Evolutionary conservation across 2,113 vertebrate genomes (phyloP).

Genomic region (Phyllopteryx taeniolatus): DNA sequence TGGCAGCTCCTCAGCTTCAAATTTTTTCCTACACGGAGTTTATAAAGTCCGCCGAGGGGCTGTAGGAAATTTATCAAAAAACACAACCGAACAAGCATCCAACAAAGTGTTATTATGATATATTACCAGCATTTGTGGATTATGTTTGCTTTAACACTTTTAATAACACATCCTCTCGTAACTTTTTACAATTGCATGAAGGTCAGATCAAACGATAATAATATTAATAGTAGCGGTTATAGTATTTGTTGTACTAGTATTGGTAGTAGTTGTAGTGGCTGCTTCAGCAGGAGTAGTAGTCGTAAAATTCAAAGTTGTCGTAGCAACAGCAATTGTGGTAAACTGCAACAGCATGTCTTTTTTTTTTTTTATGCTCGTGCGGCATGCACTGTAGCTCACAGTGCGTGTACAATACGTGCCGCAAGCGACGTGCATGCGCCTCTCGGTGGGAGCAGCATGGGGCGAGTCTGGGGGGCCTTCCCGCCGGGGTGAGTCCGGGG

Average conservation of each 20-base stretch:
- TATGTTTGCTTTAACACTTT: not conserved
- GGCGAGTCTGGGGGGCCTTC: conserved; percentile 57
- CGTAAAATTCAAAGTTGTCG: not conserved
- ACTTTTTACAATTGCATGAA: not conserved
- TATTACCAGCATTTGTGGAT: not conserved
- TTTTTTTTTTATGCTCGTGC: too few species aligned
- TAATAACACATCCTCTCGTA: not conserved
- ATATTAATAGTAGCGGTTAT: not conserved
- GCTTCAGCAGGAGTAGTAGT: not conserved
- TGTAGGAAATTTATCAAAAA: not conserved
- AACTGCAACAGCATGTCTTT: too few species aligned
- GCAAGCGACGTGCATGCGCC: too few species aligned
- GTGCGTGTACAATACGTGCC: too few species aligned
- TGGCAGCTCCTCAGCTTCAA: conserved; percentile 30
- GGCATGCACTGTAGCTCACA: too few species aligned
- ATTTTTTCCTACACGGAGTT: not conserved
- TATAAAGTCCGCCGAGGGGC: not conserved
- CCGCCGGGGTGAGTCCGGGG: conserved; percentile 62
- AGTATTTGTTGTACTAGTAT: not conserved
- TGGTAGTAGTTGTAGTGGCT: too few species aligned
- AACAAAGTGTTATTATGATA: not conserved
- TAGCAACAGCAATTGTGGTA: not conserved
- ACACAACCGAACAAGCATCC: not conserved
- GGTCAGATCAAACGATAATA: not conserved
- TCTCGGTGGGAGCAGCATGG: conserved; percentile 22